Conservation (phyloP, 2,888 invertebrate genomes). For the Griposia aprilina region DNA sequence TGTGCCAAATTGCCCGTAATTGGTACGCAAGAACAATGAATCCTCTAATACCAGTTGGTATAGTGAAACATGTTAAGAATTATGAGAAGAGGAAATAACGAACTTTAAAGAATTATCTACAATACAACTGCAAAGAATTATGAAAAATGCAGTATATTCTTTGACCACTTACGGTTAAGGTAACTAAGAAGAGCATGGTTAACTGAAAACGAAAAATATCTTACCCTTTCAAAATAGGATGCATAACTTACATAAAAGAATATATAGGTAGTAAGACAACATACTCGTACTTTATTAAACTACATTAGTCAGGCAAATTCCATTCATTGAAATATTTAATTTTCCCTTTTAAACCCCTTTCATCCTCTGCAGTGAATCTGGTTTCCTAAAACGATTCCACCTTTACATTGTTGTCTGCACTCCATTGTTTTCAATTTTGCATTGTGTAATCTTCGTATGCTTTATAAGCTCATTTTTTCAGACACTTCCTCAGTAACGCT, state of each 20-base stretch:
- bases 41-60: no score
- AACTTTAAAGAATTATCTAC: no score
- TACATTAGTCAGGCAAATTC: constrained; percentile 23
- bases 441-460: constrained; percentile 39
- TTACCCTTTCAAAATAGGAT: no score
- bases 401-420: constrained; percentile 48
- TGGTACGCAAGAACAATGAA: no score
- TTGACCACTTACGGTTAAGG: no score
- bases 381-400: constrained; percentile 45
- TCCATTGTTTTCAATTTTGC: constrained; percentile 55
- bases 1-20: no score
- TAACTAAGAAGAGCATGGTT: no score
- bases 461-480: constrained; percentile 29
- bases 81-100: no score
- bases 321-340: constrained; percentile 31
- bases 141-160: no score
- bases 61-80: no score
- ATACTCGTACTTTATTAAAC: constrained; percentile 14
- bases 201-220: no score
- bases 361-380: constrained; percentile 34
- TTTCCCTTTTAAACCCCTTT: constrained; percentile 40
- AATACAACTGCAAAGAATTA: no score
- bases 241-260: not conserved
- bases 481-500: not conserved
- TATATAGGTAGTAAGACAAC: not conserved